A percentile compares a stretch with the other conserved stretches of the same genome.
Evolutionary conservation across 2,113 vertebrate genomes (phyloP).

Genomic region (Phalacrocorax pelagicus): DNA sequence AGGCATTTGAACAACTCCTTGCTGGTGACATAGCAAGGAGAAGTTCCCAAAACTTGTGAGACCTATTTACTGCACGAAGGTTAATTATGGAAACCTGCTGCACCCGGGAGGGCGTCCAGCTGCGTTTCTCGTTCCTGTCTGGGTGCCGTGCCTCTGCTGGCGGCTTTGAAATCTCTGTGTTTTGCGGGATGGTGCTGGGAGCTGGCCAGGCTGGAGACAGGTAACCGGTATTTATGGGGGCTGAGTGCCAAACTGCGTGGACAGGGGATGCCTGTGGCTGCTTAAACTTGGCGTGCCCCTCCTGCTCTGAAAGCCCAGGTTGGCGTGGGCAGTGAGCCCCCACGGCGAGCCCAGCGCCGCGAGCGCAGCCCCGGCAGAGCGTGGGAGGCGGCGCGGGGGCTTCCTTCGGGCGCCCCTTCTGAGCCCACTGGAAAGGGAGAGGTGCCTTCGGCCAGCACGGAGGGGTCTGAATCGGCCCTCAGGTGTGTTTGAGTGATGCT

Average conservation of each 20-base stretch:
- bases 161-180: not conserved
- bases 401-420: accelerated
- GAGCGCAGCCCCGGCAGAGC: not conserved
- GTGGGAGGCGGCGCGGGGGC: accelerated
- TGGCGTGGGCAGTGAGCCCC: not conserved
- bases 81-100: not conserved
- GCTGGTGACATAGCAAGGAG: not conserved
- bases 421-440: accelerated
- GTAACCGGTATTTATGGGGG: not conserved
- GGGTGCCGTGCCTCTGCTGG: not conserved
- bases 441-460: accelerated
- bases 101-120: not conserved
- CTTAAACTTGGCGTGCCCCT: accelerated
- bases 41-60: not conserved
- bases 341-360: not conserved
- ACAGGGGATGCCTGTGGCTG: not conserved
- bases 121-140: not conserved
- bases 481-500: not conserved
- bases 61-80: not conserved
- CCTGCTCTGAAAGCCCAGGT: not conserved
- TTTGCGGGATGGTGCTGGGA: not conserved
- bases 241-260: not conserved
- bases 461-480: too few relatives aligned
- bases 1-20: not conserved
- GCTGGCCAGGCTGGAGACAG: not conserved